phyloP scores from a whole-genome alignment of 2,888 invertebrate genomes.

The Drosophila buzzatii region DNA sequence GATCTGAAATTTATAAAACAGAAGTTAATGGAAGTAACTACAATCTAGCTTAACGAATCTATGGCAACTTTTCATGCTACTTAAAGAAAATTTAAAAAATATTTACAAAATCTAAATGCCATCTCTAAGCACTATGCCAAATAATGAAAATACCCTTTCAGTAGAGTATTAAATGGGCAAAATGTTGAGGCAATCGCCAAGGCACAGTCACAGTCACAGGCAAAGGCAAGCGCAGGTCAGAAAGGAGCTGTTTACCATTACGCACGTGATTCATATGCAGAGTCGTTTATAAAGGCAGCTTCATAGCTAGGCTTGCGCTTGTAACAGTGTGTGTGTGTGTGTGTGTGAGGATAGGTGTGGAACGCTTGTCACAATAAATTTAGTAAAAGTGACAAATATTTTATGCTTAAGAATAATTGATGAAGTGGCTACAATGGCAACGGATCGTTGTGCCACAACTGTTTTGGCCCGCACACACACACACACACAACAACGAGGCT shows the following conservation, averaged over 20 bases:
- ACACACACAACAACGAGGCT: constrained; percentile 17
- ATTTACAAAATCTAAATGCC: background rate
- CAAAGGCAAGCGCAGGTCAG: constrained; percentile 20
- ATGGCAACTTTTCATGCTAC: background rate
- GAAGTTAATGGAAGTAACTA: too few species aligned
- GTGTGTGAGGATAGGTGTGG: constrained; percentile 40
- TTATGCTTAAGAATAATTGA: constrained; percentile 82
- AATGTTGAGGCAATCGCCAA: constrained; percentile 2
- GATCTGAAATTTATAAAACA: background rate
- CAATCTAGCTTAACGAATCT: background rate
- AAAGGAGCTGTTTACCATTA: constrained; percentile 65
- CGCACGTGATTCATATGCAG: constrained; percentile 79
- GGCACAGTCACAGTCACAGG: background rate
- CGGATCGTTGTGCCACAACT: constrained; percentile 15
- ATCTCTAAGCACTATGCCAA: background rate
- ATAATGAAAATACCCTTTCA: constrained; percentile 3
- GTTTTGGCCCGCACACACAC: constrained; percentile 13
- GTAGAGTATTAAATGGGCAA: constrained; percentile 1
- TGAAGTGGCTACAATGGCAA: constrained; percentile 74
- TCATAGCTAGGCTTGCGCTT: background rate
- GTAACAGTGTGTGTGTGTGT: background rate
- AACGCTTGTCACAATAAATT: constrained; percentile 80
- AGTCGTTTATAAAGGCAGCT: constrained; percentile 62
- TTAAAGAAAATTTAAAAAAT: too few species aligned
- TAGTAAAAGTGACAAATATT: constrained; percentile 83